Base-by-base conservation (phyloP, 2,113 vertebrate genomes). In the Gila orcuttii region DNA sequence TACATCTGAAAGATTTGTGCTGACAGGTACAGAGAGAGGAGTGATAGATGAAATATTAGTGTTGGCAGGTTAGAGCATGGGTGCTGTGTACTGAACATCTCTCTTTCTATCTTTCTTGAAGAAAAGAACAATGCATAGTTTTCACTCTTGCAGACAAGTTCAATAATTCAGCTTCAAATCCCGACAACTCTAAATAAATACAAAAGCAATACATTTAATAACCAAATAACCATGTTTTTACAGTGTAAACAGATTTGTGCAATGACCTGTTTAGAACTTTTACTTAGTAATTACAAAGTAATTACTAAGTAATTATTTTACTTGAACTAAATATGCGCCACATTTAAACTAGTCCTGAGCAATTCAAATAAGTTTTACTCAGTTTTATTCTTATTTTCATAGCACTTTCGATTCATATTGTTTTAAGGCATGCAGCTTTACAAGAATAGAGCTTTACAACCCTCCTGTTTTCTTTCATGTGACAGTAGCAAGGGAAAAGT, bases 31-130 rank as follows among this genome's bases (percentile, higher is more conserved):
- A 42, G n/a, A 87, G 23, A 87, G 55, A 12, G 57, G 39, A 85
- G 45, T 52, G 59, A 79, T 9, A 80, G 36, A 87, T 81, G n/a
- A 81, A 85, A 85, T 87, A 87, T 87, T 85, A 75, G 82, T 87
- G 55, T 66, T 85, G 86, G 86, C 86, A 52, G 52, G 82, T 59
- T 64, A 31, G 19, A 83, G 80, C 60, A 45, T 45, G 64, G 57
- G 47, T 79, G 39, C 39, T 60, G 21, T 71, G 60, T 82, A 50
- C 50, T 59, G 9, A 19, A 77, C 81, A 69, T 60, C 52, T 73
- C 33, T 57, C 31, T 42, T 9, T 42, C 42, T 17, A 11, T 42
- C 64, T 74, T 78, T 25, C 28, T 59, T 69, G 21, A 19, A 82
- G 21, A 45, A 19, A 80, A 52, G 10, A 69, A 69, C 19, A 82